These are phyloP conservation scores for Rhinolophus ferrumequinum DNA, from an alignment of 2,113 vertebrate species.

Conservation along the genomic window DNA sequence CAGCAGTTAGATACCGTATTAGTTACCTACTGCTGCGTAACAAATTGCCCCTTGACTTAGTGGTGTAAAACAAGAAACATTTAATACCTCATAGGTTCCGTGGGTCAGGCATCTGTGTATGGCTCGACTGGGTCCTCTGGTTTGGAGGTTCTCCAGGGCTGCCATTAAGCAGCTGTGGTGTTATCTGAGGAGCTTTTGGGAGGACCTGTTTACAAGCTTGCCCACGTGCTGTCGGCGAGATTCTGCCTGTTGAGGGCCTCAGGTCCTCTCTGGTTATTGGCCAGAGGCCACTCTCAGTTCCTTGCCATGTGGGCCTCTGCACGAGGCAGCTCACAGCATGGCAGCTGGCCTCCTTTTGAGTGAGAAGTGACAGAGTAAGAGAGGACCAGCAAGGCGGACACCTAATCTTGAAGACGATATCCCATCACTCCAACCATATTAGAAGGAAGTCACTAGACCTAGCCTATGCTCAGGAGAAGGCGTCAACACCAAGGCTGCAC, in stretches of 20 bases:
- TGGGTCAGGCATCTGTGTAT: neutral
- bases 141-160: neutral
- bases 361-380: neutral
- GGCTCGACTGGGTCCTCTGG: neutral
- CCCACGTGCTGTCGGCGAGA: neutral
- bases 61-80: neutral
- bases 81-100: neutral
- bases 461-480: neutral
- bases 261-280: neutral
- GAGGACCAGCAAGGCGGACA: too few relatives aligned
- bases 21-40: neutral
- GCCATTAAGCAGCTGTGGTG: neutral
- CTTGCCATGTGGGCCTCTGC: neutral
- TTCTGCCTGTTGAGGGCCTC: neutral
- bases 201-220: neutral
- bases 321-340: rapidly evolving
- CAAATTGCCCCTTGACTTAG: neutral
- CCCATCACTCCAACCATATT: neutral
- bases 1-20: neutral
- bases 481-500: rapidly evolving
- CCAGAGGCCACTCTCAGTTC: neutral
- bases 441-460: neutral
- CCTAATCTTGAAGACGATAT: neutral
- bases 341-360: neutral
- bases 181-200: neutral